phyloP scores from a whole-genome alignment of 2,797 vertebrate species.

The Sebastes matsubarae region DNA sequence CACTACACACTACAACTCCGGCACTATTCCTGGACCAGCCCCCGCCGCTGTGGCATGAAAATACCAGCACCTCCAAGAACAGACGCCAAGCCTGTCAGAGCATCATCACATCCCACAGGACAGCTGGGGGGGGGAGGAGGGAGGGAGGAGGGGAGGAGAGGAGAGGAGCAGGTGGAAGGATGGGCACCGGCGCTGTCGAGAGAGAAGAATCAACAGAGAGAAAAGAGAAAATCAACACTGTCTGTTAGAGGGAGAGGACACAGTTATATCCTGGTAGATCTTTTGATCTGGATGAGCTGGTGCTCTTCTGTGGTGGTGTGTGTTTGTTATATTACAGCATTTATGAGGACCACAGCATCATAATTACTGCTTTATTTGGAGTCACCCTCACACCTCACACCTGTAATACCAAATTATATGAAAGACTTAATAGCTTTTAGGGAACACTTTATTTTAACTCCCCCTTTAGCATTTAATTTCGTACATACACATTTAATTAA shows the following conservation, averaged over 20 bases:
- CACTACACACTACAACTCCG: slow-evolving; percentile 80
- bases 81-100: slow-evolving; percentile 79
- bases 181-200: slow-evolving; percentile 35
- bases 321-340: background rate
- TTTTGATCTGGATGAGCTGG: background rate
- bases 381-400: background rate
- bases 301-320: background rate
- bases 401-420: background rate
- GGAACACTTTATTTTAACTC: background rate
- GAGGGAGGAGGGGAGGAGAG: slow-evolving; percentile 17
- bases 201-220: slow-evolving; percentile 50
- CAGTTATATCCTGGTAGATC: slow-evolving; percentile 32
- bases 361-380: background rate
- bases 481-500: background rate
- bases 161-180: slow-evolving; percentile 60
- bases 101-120: slow-evolving; percentile 78
- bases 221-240: slow-evolving; percentile 28
- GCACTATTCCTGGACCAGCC: slow-evolving; percentile 80
- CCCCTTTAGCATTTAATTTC: background rate
- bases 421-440: background rate
- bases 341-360: background rate
- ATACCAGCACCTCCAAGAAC: slow-evolving; percentile 82
- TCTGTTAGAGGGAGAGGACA: slow-evolving; percentile 4
- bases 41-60: slow-evolving; percentile 71
- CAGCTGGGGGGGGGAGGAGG: slow-evolving; percentile 53